These are phyloP conservation scores for Myotis yumanensis DNA, from an alignment of 2,113 vertebrate species.

Conservation along the genomic window DNA sequence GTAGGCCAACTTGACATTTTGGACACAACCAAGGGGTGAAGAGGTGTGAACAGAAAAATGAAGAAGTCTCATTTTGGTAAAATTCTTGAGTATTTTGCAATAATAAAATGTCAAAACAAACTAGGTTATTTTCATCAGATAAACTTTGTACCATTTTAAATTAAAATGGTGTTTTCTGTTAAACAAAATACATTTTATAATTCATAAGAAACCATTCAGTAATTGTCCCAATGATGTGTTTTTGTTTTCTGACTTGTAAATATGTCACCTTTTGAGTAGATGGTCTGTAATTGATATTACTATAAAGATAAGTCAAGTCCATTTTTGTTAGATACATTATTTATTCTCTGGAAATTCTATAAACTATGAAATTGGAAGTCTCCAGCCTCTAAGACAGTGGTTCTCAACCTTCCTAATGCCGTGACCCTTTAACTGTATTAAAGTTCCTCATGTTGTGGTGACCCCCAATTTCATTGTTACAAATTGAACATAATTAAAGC, in stretches of 20 bases:
- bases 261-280: not conserved
- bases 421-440: too few relatives aligned
- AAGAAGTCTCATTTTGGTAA: not conserved
- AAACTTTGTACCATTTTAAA: not conserved
- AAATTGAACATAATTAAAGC: too few relatives aligned
- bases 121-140: not conserved
- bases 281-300: not conserved
- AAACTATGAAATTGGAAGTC: not conserved
- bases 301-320: not conserved
- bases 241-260: not conserved
- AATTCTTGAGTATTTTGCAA: not conserved
- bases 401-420: too few relatives aligned
- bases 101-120: slow-evolving; percentile 1
- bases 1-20: not conserved
- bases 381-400: not conserved
- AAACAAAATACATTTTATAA: not conserved
- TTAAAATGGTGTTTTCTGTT: not conserved
- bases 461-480: too few relatives aligned
- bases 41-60: not conserved
- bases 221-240: not conserved
- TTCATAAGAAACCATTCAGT: not conserved
- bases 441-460: too few relatives aligned
- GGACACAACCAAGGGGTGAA: not conserved
- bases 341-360: slow-evolving; percentile 18
- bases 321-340: not conserved